Evolutionary conservation across 2,797 vertebrate species (phyloP).

Genomic region (Allobates femoralis): DNA sequence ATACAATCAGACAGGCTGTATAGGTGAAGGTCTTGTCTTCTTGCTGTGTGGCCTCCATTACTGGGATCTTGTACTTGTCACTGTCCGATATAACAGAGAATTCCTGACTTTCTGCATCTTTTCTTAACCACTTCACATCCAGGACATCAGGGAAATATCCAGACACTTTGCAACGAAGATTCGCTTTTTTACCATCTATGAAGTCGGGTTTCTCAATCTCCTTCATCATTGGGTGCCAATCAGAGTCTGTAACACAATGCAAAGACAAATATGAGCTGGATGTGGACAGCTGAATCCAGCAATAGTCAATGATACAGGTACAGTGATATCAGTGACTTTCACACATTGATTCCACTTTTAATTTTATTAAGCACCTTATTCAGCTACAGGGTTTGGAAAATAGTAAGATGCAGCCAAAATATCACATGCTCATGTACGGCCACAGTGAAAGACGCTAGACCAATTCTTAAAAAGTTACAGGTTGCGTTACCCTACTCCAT

Average conservation of each 20-base stretch:
- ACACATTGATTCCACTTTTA: too few species aligned
- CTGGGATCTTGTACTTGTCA: slow-evolving; percentile 47
- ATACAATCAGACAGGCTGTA: slow-evolving; percentile 27
- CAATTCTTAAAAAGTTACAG: too few species aligned
- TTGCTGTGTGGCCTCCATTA: neutral
- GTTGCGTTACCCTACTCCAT: too few species aligned
- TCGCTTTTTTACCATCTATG: neutral
- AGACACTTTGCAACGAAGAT: slow-evolving; percentile 36
- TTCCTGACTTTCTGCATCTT: slow-evolving; percentile 24
- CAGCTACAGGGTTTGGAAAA: too few species aligned
- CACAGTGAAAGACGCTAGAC: too few species aligned
- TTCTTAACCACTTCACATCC: slow-evolving; percentile 50
- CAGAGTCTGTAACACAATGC: neutral
- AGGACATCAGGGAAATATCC: slow-evolving; percentile 52
- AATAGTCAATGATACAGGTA: too few species aligned
- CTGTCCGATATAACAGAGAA: neutral
- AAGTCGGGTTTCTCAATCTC: slow-evolving; percentile 16
- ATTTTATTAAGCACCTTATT: too few species aligned
- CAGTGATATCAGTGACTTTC: too few species aligned
- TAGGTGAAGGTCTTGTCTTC: slow-evolving; percentile 41
- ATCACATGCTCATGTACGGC: too few species aligned
- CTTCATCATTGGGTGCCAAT: neutral
- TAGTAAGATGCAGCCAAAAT: too few species aligned
- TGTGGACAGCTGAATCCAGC: neutral
- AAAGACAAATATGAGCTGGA: neutral